Conservation (phyloP, 2,797 vertebrate species). For the Molossus alvarezi region DNA sequence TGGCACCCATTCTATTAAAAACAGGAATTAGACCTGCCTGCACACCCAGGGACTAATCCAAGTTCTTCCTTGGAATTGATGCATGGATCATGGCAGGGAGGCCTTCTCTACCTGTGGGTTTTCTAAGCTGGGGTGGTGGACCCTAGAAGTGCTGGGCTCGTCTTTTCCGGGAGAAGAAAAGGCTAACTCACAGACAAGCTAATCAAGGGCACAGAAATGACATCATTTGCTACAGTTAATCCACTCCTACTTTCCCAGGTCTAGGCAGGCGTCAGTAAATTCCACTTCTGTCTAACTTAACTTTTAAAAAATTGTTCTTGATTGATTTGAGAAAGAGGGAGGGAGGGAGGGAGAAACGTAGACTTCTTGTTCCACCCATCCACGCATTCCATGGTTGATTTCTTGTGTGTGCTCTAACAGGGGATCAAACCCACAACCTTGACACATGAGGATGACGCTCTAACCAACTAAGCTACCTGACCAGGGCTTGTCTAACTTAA, state of each 20-base stretch:
- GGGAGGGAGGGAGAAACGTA: not conserved
- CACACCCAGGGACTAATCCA: not conserved
- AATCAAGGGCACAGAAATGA: not conserved
- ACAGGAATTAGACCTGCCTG: not conserved
- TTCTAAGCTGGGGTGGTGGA: not conserved
- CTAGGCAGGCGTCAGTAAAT: not conserved
- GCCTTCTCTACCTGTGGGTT: not conserved
- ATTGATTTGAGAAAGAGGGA: not conserved
- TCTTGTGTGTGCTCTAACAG: not conserved
- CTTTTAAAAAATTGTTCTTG: not conserved
- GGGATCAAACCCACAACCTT: not conserved
- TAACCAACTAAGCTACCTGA: not conserved
- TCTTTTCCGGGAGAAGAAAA: constrained; percentile 24
- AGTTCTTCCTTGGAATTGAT: not conserved
- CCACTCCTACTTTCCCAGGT: not conserved
- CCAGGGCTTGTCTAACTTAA: not conserved
- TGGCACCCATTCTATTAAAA: no score
- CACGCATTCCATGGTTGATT: not conserved
- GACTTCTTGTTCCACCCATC: not conserved
- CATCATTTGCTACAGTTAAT: not conserved
- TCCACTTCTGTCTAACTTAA: not conserved
- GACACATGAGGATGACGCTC: not conserved
- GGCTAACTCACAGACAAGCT: not conserved
- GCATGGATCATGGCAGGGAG: not conserved
- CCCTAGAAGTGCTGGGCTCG: not conserved